phyloP scores from a whole-genome alignment of 2,888 invertebrate genomes.

The Imbricaverruca yamaguchii region DNA sequence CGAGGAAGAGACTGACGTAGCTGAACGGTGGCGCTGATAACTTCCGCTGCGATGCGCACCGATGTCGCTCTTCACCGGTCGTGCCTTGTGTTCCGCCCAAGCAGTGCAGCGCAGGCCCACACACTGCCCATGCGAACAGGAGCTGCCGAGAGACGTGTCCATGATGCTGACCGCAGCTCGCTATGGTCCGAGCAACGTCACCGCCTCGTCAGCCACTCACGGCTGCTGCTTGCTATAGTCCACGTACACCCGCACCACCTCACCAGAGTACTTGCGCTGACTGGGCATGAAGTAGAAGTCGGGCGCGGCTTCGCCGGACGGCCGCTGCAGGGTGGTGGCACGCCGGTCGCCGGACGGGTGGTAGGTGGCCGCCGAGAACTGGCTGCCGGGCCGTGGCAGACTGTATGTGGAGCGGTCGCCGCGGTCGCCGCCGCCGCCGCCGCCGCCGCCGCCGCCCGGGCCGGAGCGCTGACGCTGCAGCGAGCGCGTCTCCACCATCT shows the following conservation, averaged over 20 bases:
- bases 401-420: constrained; percentile 59
- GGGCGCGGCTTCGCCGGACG: constrained; percentile 51
- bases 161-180: no score
- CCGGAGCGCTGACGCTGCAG: constrained; percentile 50
- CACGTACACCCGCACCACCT: constrained; percentile 74
- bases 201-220: no score
- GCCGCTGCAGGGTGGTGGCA: constrained; percentile 25
- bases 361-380: constrained; percentile 38
- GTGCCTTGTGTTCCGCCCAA: no score
- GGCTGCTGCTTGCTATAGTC: constrained; percentile 58
- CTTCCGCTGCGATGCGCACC: no score
- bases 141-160: no score
- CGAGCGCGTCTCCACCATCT: constrained; percentile 39
- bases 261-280: constrained; percentile 86
- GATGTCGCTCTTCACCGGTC: no score
- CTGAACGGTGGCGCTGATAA: no score
- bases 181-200: no score
- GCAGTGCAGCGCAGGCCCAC: no score
- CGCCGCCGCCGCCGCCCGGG: constrained; percentile 35
- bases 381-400: constrained; percentile 51
- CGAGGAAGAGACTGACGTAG: no score
- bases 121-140: no score
- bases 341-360: constrained; percentile 50
- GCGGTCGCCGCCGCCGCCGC: constrained; percentile 35
- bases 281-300: constrained; percentile 95